Evolutionary conservation across 2,113 vertebrate species (phyloP).

Genomic region (Candoia aspera): DNA sequence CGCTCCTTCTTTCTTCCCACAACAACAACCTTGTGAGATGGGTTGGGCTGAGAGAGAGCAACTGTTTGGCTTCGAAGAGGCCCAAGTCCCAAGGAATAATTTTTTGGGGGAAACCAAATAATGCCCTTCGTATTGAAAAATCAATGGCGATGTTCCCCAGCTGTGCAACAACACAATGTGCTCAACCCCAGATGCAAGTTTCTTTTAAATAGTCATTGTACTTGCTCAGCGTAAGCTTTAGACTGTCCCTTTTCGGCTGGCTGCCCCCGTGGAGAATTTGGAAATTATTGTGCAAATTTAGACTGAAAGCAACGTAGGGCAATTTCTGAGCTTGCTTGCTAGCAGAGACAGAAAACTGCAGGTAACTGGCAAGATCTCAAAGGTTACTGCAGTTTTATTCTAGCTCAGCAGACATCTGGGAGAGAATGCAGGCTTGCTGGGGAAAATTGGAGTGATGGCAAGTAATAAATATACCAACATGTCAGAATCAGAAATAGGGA

Average conservation of each 20-base stretch:
- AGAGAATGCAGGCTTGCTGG: not conserved
- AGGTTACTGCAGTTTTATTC: not conserved
- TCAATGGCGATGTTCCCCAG: too few relatives aligned
- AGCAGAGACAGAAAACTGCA: not conserved
- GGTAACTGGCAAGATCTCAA: not conserved
- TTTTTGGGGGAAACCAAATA: too few relatives aligned
- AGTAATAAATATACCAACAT: not conserved
- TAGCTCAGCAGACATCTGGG: not conserved
- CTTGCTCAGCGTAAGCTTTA: too few relatives aligned
- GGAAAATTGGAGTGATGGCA: not conserved
- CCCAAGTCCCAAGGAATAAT: too few relatives aligned
- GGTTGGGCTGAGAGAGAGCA: too few relatives aligned
- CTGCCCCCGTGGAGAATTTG: not conserved
- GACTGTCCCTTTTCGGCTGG: not conserved
- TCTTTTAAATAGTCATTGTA: too few relatives aligned
- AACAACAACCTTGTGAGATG: too few relatives aligned
- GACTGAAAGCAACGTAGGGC: not conserved
- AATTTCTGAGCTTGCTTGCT: not conserved
- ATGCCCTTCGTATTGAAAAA: too few relatives aligned
- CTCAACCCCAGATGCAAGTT: too few relatives aligned
- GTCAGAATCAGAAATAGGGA: not conserved
- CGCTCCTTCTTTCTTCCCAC: too few relatives aligned
- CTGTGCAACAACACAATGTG: too few relatives aligned
- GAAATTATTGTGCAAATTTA: not conserved
- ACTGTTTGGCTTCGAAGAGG: too few relatives aligned